Evolutionary conservation across 2,113 vertebrate species (phyloP).

Genomic region (Tauraco erythrolophus): DNA sequence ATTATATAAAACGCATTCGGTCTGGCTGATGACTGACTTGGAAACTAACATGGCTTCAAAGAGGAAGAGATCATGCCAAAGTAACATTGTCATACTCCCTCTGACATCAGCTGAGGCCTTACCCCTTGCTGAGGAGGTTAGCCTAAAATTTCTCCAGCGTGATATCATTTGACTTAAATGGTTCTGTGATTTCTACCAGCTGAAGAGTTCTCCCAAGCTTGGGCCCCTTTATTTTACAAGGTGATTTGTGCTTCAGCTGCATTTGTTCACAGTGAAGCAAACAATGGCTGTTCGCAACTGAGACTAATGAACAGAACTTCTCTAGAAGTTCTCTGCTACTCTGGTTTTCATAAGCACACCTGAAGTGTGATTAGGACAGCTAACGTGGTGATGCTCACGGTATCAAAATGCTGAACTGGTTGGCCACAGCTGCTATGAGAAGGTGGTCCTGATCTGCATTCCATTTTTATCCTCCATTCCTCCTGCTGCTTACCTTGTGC

Average conservation of each 20-base stretch:
- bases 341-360: background rate
- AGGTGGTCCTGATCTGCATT: background rate
- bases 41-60: conserved; percentile 26
- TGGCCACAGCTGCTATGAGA: background rate
- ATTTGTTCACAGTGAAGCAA: background rate
- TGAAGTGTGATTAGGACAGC: background rate
- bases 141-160: conserved; percentile 18
- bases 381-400: rapidly evolving
- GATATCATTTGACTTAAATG: background rate
- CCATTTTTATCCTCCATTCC: background rate
- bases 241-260: background rate
- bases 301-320: background rate
- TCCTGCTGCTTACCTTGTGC: background rate
- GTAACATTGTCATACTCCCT: background rate
- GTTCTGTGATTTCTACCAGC: conserved; percentile 27
- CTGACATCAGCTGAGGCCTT: conserved; percentile 35
- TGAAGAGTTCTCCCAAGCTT: background rate
- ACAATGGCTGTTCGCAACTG: background rate
- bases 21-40: conserved; percentile 8
- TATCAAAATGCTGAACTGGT: background rate
- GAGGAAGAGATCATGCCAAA: conserved; percentile 19
- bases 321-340: background rate
- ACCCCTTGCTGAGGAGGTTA: conserved; percentile 29
- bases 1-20: background rate
- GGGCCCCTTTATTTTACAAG: background rate